Evolutionary conservation across 2,888 invertebrate genomes (phyloP).

Genomic region (Megalurothrips usitatus): DNA sequence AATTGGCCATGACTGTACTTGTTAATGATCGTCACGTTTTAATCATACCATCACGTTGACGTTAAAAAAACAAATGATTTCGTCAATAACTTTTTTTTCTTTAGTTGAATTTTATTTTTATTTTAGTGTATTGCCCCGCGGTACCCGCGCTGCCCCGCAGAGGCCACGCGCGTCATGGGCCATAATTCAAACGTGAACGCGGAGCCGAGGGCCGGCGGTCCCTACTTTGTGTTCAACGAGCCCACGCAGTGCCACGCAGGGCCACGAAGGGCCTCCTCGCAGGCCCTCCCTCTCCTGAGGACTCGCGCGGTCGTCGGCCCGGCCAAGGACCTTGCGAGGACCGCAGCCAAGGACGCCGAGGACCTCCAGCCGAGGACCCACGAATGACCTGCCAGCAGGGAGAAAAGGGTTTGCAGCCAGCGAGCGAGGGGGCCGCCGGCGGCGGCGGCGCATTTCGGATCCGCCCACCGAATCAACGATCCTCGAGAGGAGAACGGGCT

Average conservation of each 20-base stretch:
- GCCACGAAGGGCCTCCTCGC: not conserved
- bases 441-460: too few species aligned
- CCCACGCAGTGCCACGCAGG: not conserved
- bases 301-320: not conserved
- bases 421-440: too few species aligned
- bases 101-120: not conserved
- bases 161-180: not conserved
- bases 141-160: not conserved
- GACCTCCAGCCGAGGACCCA: not conserved
- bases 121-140: not conserved
- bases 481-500: too few species aligned
- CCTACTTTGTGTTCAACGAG: not conserved
- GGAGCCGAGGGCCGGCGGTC: not conserved
- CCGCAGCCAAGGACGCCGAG: not conserved
- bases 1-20: too few species aligned
- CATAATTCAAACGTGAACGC: constrained; percentile 8
- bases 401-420: too few species aligned
- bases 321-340: not conserved
- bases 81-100: not conserved
- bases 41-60: too few species aligned
- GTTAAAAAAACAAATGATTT: not conserved
- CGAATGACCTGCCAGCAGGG: too few species aligned
- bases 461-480: too few species aligned
- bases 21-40: too few species aligned
- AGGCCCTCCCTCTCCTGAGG: too few species aligned